Percentiles rank a stretch among this genome's conserved stretches.
These are phyloP conservation scores for Bolborhynchus lineola DNA, from an alignment of 2,113 vertebrate genomes.

Conservation along the genomic window DNA sequence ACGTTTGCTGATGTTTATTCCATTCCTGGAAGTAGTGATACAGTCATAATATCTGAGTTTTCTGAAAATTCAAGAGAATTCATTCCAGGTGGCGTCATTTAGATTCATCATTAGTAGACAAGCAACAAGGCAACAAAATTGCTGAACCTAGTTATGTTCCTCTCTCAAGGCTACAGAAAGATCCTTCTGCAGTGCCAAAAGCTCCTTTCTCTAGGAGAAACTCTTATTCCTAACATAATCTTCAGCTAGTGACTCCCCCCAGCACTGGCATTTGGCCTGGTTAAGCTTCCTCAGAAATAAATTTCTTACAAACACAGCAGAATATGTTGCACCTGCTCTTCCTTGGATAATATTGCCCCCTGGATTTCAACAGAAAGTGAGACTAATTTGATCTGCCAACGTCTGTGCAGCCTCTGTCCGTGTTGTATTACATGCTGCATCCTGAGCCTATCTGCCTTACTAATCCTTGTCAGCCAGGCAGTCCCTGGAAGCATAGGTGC, in stretches of 20 bases:
- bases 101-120: not conserved
- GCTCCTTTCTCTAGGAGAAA: not conserved
- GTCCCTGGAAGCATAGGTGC: not conserved
- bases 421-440: not conserved
- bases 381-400: constrained; percentile 37
- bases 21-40: not conserved
- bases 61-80: not conserved
- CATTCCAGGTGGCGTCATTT: not conserved
- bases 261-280: constrained; percentile 3
- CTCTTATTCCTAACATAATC: not conserved
- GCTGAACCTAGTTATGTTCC: not conserved
- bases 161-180: not conserved
- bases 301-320: constrained; percentile 17
- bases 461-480: not conserved
- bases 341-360: constrained; percentile 6
- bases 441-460: not conserved
- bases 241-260: not conserved
- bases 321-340: constrained; percentile 28
- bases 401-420: not conserved
- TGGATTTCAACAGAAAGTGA: constrained; percentile 35
- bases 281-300: constrained; percentile 27
- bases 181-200: not conserved
- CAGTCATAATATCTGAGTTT: not conserved
- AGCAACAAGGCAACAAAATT: not conserved
- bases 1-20: not conserved